These are phyloP conservation scores for Colistium nudipinnis DNA, from an alignment of 2,113 vertebrate genomes.

Conservation along the genomic window DNA sequence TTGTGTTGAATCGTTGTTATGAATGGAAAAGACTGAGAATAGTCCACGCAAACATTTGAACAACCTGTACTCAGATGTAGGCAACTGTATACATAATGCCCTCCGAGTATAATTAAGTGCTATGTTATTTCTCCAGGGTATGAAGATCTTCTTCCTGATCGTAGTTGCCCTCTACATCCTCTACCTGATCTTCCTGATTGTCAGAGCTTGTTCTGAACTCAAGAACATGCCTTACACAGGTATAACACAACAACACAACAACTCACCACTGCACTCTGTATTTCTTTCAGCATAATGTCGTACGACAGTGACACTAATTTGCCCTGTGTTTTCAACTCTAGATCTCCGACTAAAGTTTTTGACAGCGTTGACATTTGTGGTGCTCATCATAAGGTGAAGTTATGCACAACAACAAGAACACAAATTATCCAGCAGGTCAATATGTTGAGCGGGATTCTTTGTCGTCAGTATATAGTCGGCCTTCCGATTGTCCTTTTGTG, in stretches of 20 bases:
- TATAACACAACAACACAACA: too few species aligned
- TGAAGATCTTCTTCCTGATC: conserved; percentile 95
- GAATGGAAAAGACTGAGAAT: too few species aligned
- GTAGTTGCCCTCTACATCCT: conserved; percentile 88
- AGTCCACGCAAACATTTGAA: background rate
- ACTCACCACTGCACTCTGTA: background rate
- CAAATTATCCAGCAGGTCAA: conserved; percentile 26
- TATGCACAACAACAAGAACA: too few species aligned
- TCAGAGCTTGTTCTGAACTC: conserved; percentile 95
- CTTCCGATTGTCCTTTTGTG: background rate
- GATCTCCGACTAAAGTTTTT: conserved; percentile 96
- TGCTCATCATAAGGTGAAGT: conserved; percentile 96
- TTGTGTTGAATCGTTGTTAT: too few species aligned
- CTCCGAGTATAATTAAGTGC: background rate
- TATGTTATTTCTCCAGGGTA: conserved; percentile 81
- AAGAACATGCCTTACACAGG: conserved; percentile 97
- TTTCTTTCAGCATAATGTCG: background rate
- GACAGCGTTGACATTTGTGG: conserved; percentile 92
- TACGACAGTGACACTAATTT: background rate
- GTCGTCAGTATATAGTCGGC: conserved; percentile 7
- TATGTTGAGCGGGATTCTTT: conserved; percentile 13
- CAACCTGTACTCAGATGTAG: background rate
- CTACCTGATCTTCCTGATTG: conserved; percentile 93
- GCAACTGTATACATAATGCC: too few species aligned
- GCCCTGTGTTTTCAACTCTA: conserved; percentile 64